Evolutionary conservation across 2,797 vertebrate species (phyloP).

Genomic region (Enteromius unitaeniatus): DNA sequence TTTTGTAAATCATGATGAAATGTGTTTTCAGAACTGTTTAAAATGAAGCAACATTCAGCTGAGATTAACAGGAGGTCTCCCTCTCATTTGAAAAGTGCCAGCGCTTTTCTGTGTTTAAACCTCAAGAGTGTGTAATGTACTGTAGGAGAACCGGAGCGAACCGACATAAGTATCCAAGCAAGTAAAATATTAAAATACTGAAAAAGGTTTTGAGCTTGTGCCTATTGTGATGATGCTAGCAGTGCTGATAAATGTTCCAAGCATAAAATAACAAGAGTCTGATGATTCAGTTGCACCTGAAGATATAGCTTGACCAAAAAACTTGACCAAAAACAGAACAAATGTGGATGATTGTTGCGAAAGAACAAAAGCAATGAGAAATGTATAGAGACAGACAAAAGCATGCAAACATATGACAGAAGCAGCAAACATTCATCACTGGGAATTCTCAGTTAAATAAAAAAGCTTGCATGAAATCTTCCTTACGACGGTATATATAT

Average conservation of each 20-base stretch:
- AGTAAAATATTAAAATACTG: not conserved
- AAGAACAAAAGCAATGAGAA: not conserved
- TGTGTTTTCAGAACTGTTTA: slow-evolving; percentile 70
- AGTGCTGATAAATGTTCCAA: not conserved
- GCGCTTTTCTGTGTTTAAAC: slow-evolving; percentile 54
- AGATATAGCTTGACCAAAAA: not conserved
- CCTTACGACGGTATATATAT: not conserved
- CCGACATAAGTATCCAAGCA: slow-evolving; percentile 36
- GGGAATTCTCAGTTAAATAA: not conserved
- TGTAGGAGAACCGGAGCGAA: slow-evolving; percentile 13
- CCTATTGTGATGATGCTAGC: not conserved
- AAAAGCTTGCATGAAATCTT: not conserved
- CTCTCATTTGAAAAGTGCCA: slow-evolving; percentile 59
- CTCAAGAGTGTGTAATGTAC: slow-evolving; percentile 58
- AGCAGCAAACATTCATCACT: not conserved
- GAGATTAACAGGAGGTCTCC: slow-evolving; percentile 51
- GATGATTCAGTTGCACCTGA: not conserved
- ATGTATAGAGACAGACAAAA: not conserved
- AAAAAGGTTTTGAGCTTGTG: not conserved
- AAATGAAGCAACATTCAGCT: slow-evolving; percentile 59
- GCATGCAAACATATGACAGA: not conserved
- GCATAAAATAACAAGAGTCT: not conserved
- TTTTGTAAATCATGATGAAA: slow-evolving; percentile 72
- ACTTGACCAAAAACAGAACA: not conserved
- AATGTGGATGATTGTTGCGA: not conserved